These are phyloP conservation scores for Balearica regulorum DNA, from an alignment of 2,797 vertebrate genomes.

Conservation along the genomic window DNA sequence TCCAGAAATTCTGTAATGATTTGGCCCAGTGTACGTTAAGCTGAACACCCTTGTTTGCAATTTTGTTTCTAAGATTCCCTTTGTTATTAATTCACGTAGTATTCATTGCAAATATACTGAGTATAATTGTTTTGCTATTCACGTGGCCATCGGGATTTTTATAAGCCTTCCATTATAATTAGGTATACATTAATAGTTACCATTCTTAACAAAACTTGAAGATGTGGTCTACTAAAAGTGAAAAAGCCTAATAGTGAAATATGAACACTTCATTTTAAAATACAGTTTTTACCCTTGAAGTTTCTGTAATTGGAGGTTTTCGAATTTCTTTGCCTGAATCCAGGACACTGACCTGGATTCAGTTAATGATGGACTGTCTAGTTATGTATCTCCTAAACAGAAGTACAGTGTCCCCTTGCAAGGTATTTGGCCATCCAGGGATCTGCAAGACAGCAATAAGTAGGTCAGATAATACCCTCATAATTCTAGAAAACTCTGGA, in stretches of 20 bases:
- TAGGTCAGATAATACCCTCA: neutral
- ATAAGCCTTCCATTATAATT: conserved; percentile 69
- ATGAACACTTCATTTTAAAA: conserved; percentile 59
- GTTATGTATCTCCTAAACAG: neutral
- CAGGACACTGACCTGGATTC: conserved; percentile 19
- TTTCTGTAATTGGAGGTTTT: conserved; percentile 9
- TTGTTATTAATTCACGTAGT: conserved; percentile 52
- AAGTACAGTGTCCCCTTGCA: neutral
- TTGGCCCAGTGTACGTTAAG: neutral
- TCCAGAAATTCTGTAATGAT: neutral
- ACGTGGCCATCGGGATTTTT: conserved; percentile 61
- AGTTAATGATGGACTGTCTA: neutral
- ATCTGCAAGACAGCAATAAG: neutral
- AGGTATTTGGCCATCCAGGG: neutral
- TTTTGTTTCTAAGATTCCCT: conserved; percentile 37
- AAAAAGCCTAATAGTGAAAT: conserved; percentile 56
- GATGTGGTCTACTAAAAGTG: conserved; percentile 47
- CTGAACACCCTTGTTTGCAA: conserved; percentile 21
- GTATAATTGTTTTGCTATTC: conserved; percentile 71
- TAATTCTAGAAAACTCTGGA: neutral
- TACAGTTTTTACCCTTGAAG: conserved; percentile 49
- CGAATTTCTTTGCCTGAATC: neutral
- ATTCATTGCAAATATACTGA: conserved; percentile 49
- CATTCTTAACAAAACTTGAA: conserved; percentile 65
- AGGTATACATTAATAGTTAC: conserved; percentile 61